Conservation (phyloP, 2,797 vertebrate genomes). For the Rhodeus uyekii region DNA sequence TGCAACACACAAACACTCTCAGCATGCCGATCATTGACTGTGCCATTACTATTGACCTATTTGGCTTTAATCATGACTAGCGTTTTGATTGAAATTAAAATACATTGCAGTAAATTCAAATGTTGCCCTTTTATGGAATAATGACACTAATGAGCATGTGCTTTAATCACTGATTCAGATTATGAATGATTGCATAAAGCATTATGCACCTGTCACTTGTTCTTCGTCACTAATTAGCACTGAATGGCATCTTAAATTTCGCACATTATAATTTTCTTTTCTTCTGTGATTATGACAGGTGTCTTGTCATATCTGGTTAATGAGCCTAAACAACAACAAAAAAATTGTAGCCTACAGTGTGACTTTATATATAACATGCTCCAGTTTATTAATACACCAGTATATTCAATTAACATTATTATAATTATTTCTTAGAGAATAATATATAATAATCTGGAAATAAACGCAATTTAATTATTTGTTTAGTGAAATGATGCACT, state of each 20-base stretch:
- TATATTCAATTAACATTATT: background rate
- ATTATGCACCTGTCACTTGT: conserved; percentile 19
- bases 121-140: conserved; percentile 30
- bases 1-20: conserved; percentile 36
- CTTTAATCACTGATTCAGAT: conserved; percentile 25
- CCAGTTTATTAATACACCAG: background rate
- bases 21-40: background rate
- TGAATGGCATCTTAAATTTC: background rate
- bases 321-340: background rate
- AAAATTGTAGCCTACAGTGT: background rate
- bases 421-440: background rate
- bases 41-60: conserved; percentile 40
- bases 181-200: conserved; percentile 4
- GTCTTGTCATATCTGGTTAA: conserved; percentile 11
- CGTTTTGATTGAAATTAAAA: conserved; percentile 30
- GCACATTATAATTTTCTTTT: background rate
- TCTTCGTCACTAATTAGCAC: conserved; percentile 10
- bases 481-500: background rate
- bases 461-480: background rate
- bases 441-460: background rate
- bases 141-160: conserved; percentile 3
- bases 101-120: conserved; percentile 28
- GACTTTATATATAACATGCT: background rate
- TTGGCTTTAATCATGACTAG: conserved; percentile 26
- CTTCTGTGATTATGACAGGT: background rate